Evolutionary conservation across 2,113 vertebrate genomes (phyloP).

Genomic region (Oplegnathus fasciatus): DNA sequence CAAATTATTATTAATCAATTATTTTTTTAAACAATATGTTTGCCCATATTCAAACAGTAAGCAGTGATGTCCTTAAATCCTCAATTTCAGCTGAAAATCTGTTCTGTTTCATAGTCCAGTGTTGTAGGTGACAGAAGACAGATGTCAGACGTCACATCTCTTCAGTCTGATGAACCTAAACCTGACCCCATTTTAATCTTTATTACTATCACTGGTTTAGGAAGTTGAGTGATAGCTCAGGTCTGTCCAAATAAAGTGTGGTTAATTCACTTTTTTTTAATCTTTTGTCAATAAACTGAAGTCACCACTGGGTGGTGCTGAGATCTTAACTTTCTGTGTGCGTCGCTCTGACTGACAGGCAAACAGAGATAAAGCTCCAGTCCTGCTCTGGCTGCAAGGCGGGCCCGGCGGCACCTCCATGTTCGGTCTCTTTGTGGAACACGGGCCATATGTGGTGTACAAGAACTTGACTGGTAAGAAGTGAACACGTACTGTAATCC

Average conservation of each 20-base stretch:
- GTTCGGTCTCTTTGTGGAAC: conserved; percentile 93
- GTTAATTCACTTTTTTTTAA: not conserved
- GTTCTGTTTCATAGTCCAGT: not conserved
- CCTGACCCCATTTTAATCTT: not conserved
- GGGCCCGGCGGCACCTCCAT: conserved; percentile 90
- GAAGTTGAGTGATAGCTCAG: not conserved
- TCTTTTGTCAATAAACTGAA: not conserved
- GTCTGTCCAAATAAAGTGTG: not conserved
- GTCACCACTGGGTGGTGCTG: conserved; percentile 64
- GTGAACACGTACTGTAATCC: not conserved
- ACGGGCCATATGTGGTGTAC: conserved; percentile 89
- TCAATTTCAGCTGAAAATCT: not conserved
- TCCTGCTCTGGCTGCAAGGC: conserved; percentile 91
- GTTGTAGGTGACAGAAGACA: not conserved
- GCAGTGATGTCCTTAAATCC: not conserved
- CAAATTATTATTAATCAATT: not conserved
- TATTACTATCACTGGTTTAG: not conserved
- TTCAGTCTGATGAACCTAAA: not conserved
- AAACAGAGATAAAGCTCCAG: conserved; percentile 77
- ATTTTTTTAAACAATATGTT: not conserved
- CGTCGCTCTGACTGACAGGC: conserved; percentile 66
- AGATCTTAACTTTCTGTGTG: not conserved
- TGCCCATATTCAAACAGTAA: not conserved
- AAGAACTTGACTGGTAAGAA: conserved; percentile 88
- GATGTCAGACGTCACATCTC: not conserved